Evolutionary conservation across 1,140 invertebrate species (phyloP).

Genomic region (Drosophila mojavensis): DNA sequence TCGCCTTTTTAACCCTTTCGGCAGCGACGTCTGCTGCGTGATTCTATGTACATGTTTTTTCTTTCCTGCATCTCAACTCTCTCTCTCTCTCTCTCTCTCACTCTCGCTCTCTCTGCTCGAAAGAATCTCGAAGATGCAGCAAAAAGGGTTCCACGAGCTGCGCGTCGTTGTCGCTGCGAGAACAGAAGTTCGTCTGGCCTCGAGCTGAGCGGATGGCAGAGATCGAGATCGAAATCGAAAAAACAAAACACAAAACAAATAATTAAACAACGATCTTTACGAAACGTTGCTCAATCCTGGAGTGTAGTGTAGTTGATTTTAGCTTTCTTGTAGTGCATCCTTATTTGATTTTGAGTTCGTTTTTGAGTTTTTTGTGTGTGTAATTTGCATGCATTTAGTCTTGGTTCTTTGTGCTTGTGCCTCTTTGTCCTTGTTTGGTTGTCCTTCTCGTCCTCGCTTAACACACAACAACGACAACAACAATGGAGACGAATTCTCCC

Average conservation of each 20-base stretch:
- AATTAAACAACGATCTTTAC: neutral
- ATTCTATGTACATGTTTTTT: conserved; percentile 65
- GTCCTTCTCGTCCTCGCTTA: conserved; percentile 17
- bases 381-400: conserved; percentile 65
- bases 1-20: conserved; percentile 59
- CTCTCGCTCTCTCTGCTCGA: conserved; percentile 20
- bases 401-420: conserved; percentile 54
- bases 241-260: neutral
- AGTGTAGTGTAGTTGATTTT: conserved; percentile 42
- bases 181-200: conserved; percentile 82
- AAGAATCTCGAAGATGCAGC: conserved; percentile 49
- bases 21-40: conserved; percentile 51
- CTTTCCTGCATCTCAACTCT: neutral
- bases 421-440: conserved; percentile 42
- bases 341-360: conserved; percentile 16
- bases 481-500: conserved; percentile 63
- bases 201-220: conserved; percentile 75
- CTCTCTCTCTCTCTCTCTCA: conserved; percentile 21
- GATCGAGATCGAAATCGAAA: conserved; percentile 46
- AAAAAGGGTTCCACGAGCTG: conserved; percentile 67
- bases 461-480: conserved; percentile 4
- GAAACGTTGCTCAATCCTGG: neutral
- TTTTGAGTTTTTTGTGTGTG: conserved; percentile 14
- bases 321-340: conserved; percentile 35
- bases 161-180: conserved; percentile 33